These are phyloP conservation scores for Pristionchus pacificus DNA, from an alignment of 1,140 invertebrate species.

Conservation along the genomic window DNA sequence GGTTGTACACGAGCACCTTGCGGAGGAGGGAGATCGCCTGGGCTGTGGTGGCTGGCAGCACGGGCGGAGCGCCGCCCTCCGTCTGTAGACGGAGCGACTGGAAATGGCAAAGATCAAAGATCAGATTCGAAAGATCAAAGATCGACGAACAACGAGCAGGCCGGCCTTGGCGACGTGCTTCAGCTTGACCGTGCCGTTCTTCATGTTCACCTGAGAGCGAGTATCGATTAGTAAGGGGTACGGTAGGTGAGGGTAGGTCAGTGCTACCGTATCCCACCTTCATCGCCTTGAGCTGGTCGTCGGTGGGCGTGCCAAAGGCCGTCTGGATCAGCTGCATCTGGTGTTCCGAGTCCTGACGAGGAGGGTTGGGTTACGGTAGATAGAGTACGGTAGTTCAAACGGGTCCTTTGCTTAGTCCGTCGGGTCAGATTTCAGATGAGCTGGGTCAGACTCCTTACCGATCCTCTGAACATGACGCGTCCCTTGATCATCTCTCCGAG, in stretches of 20 bases:
- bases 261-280: neutral
- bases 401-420: neutral
- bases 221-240: neutral
- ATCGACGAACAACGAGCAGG: neutral
- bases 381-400: no score
- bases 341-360: constrained; percentile 87
- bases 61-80: neutral
- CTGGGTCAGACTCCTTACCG: constrained; percentile 58
- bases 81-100: neutral
- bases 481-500: constrained; percentile 82
- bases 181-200: neutral
- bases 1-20: constrained; percentile 34
- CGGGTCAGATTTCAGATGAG: neutral
- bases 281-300: constrained; percentile 30
- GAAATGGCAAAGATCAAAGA: neutral
- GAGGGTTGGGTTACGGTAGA: no score
- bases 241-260: neutral
- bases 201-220: neutral
- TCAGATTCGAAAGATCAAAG: neutral
- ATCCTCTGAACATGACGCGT: constrained; percentile 97
- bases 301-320: constrained; percentile 89
- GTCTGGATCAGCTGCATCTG: constrained; percentile 98
- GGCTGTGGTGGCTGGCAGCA: neutral
- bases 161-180: neutral
- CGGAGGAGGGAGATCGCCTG: constrained; percentile 27